Conservation (phyloP, 1,140 invertebrate species). For the Trypoxylus dichotomus region DNA sequence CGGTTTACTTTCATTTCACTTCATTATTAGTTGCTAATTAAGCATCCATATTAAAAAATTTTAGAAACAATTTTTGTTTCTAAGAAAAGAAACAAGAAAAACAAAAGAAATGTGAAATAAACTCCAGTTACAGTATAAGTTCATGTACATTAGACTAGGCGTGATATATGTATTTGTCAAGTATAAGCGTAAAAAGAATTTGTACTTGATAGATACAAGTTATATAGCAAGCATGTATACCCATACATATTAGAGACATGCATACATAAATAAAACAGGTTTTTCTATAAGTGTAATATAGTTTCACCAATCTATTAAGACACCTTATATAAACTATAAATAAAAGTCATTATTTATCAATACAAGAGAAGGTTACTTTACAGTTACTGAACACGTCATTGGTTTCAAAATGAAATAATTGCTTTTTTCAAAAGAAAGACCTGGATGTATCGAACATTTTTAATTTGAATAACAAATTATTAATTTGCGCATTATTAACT, state of each 20-base stretch:
- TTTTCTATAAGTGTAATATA: background rate
- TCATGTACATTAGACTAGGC: background rate
- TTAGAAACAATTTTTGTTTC: background rate
- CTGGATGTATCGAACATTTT: too few relatives aligned
- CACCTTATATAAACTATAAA: constrained; percentile 1
- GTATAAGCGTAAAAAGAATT: too few relatives aligned
- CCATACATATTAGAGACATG: background rate
- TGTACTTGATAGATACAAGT: too few relatives aligned
- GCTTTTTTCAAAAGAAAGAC: too few relatives aligned
- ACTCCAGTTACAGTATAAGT: too few relatives aligned
- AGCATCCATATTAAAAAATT: background rate
- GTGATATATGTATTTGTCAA: background rate
- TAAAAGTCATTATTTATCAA: background rate
- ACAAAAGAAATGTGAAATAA: too few relatives aligned
- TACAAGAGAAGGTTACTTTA: background rate
- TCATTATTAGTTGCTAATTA: background rate
- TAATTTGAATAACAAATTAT: too few relatives aligned
- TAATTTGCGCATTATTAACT: too few relatives aligned
- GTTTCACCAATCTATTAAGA: constrained; percentile 4
- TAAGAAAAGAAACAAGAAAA: too few relatives aligned
- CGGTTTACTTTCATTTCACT: background rate
- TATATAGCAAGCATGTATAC: background rate
- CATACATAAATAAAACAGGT: constrained; percentile 1
- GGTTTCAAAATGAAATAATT: background rate
- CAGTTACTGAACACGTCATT: background rate